Conservation (phyloP, 2,888 invertebrate species). For the Agrochola circellaris region DNA sequence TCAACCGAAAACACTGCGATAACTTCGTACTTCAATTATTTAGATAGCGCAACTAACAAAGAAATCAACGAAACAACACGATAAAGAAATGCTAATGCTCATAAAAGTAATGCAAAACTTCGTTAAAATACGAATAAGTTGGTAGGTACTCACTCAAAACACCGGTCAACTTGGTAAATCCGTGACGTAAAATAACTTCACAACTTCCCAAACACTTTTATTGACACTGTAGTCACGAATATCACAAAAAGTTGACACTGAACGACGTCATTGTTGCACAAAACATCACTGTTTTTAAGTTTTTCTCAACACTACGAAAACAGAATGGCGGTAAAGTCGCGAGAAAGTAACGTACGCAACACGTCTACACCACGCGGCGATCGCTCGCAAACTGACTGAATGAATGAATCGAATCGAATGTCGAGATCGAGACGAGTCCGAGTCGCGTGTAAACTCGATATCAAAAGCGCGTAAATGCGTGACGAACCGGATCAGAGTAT, state of each 20-base stretch:
- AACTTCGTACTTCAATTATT: slow-evolving; percentile 24
- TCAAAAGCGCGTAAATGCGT: slow-evolving; percentile 53
- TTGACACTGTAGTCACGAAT: slow-evolving; percentile 65
- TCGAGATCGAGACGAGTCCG: slow-evolving; percentile 50
- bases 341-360: slow-evolving; percentile 50
- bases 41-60: slow-evolving; percentile 23
- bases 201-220: slow-evolving; percentile 67
- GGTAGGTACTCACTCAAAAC: slow-evolving; percentile 65
- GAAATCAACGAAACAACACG: not conserved
- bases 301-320: slow-evolving; percentile 72
- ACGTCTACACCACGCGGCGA: slow-evolving; percentile 71
- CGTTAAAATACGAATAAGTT: slow-evolving; percentile 52
- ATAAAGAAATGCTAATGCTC: slow-evolving; percentile 17
- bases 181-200: slow-evolving; percentile 73
- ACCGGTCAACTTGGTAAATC: slow-evolving; percentile 79
- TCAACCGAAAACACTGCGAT: slow-evolving; percentile 34
- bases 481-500: slow-evolving; percentile 36
- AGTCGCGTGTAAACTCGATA: slow-evolving; percentile 59
- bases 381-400: slow-evolving; percentile 83
- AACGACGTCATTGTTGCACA: slow-evolving; percentile 78
- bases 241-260: slow-evolving; percentile 78
- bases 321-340: slow-evolving; percentile 75
- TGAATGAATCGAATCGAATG: slow-evolving; percentile 68
- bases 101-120: slow-evolving; percentile 40
- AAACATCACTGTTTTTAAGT: slow-evolving; percentile 77